Percentiles rank a stretch among this genome's conserved stretches.
Evolutionary conservation across 1,140 invertebrate genomes (phyloP).

Genomic region (Sitophilus oryzae): DNA sequence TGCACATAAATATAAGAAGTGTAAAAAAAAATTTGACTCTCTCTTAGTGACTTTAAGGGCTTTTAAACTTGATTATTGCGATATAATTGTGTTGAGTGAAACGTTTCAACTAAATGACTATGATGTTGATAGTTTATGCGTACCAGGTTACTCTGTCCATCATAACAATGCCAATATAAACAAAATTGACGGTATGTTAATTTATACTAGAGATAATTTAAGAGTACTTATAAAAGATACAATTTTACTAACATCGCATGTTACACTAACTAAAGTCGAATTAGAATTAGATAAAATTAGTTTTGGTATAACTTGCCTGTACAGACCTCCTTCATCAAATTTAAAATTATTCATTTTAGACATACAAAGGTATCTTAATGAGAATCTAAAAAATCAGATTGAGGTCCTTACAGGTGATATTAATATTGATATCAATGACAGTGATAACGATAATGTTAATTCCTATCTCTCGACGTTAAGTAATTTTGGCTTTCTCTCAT

Average conservation of each 20-base stretch:
- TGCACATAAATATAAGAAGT: constrained; percentile 5
- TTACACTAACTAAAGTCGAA: background rate
- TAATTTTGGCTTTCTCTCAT: background rate
- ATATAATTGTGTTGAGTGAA: constrained; percentile 1
- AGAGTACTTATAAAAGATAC: background rate
- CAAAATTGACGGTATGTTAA: too few species aligned
- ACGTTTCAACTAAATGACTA: background rate
- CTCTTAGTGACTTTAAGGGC: background rate
- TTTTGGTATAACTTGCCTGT: constrained; percentile 6
- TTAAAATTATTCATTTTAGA: background rate
- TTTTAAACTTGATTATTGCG: background rate
- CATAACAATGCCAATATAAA: background rate
- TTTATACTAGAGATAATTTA: too few species aligned
- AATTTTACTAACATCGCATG: background rate
- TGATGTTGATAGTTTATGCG: background rate
- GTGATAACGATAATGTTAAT: constrained; percentile 2
- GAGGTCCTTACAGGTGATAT: constrained; percentile 3
- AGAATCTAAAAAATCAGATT: background rate
- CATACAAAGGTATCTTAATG: constrained; percentile 1
- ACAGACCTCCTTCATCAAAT: constrained; percentile 8
- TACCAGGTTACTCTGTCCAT: background rate
- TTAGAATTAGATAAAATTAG: background rate
- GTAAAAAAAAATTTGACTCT: constrained; percentile 3
- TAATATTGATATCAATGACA: too few species aligned
- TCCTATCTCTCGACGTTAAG: constrained; percentile 1